Evolutionary conservation across 2,113 vertebrate genomes (phyloP).

Genomic region (Dolichotis patagonum): DNA sequence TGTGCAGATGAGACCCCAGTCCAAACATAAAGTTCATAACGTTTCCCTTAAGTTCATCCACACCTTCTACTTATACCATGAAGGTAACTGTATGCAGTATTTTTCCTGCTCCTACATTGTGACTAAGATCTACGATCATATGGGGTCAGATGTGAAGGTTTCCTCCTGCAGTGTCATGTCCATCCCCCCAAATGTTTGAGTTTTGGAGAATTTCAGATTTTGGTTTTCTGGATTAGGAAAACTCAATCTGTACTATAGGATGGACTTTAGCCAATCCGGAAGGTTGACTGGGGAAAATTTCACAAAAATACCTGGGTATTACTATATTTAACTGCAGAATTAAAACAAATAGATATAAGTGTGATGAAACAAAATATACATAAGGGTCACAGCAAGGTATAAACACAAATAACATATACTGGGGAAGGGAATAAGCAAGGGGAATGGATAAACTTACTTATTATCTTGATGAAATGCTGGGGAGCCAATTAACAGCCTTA

Average conservation of each 20-base stretch:
- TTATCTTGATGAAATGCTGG: background rate
- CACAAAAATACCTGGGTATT: background rate
- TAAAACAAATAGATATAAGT: background rate
- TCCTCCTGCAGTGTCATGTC: background rate
- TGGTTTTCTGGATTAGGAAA: background rate
- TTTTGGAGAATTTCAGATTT: background rate
- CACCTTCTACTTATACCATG: background rate
- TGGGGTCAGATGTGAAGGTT: background rate
- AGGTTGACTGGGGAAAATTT: background rate
- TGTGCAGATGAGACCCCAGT: background rate
- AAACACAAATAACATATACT: conserved; percentile 23
- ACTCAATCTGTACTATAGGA: background rate
- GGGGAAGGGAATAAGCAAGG: background rate
- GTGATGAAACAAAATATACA: conserved; percentile 2
- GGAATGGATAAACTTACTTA: background rate
- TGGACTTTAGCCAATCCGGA: background rate
- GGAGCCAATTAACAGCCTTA: background rate
- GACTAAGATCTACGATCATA: background rate
- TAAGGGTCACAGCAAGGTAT: background rate
- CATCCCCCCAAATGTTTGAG: background rate
- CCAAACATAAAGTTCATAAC: background rate
- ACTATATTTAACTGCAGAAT: conserved; percentile 6
- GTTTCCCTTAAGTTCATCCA: background rate
- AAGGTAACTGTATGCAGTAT: background rate
- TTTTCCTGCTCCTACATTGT: background rate